A percentile compares a stretch with the other conserved stretches of the same genome.
These are phyloP conservation scores for Phylloscopus whistleri DNA, from an alignment of 2,113 vertebrate species.

Conservation along the genomic window DNA sequence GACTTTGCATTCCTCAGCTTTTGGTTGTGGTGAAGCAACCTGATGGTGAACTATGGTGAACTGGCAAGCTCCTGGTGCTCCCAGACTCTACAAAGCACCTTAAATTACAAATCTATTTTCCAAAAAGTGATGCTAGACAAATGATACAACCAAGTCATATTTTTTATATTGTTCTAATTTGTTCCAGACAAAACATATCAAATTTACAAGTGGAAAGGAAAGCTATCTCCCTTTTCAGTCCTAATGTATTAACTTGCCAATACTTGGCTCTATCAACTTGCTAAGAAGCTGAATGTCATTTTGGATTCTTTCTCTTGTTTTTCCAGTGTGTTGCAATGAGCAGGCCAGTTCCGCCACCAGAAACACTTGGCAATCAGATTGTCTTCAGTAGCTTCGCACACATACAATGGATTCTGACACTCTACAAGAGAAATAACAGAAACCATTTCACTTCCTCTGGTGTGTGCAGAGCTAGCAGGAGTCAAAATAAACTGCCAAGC, in stretches of 20 bases:
- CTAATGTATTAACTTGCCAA: constrained; percentile 1
- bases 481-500: neutral
- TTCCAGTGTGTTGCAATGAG: neutral
- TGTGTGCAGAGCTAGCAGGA: neutral
- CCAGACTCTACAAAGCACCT: neutral
- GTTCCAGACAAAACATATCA: constrained; percentile 27
- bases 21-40: neutral
- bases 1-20: neutral
- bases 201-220: constrained; percentile 30
- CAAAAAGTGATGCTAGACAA: neutral
- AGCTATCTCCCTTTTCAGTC: neutral
- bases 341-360: neutral
- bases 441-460: neutral
- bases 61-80: neutral
- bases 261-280: constrained; percentile 2
- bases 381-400: neutral
- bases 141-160: neutral
- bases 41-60: neutral
- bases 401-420: neutral
- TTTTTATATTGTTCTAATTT: constrained; percentile 31
- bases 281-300: neutral
- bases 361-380: neutral
- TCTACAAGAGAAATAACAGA: neutral
- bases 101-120: neutral
- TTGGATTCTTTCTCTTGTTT: constrained; percentile 13